Evolutionary conservation across 2,888 invertebrate species (phyloP), one percentile per base, ranked within the genome.

Genomic region (Microplitis manilae): DNA sequence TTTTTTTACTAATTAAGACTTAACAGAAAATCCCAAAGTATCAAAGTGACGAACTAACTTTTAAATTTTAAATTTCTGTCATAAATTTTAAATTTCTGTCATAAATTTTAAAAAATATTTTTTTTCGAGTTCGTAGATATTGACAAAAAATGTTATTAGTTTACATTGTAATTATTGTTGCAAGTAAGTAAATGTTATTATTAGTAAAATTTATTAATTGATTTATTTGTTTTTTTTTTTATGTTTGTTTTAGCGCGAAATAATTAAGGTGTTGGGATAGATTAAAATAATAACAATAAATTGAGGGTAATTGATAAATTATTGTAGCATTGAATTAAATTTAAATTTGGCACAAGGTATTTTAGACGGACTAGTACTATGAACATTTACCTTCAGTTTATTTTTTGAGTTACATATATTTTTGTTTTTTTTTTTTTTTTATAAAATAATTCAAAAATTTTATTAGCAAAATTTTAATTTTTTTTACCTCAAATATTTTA

Each of bases 321-420:
- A 50, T 50, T 50, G 50, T 50, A 50, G 50, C 50, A 50, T 50
- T 50, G 50, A 50, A 50, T 50, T 50, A 50, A 50, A 50, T 50
- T 50, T 50, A 50, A 50, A 50, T 50, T 50, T 50, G 50, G 50
- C 50, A 50, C 50, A 50, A 50, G 50, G 50, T 50, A 50, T 50
- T 50, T 50, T 50, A 50, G 50, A 50, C 1, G 50, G 2, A 5
- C 9, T 5, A 50, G 50, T 50, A 13, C 13, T 50, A 50, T 50
- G 50, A 50, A 9, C 13, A 50, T 50, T 50, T 13, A 50, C 50
- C 50, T 30, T 50, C 50, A 13, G 50, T 2, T 50, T 50, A 50
- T 50, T 50, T 50, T 50, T 50, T 50, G 50, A 50, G 50, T 50
- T 13, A 50, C 4, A 50, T 50, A 13, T 1, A 13, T 50, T 50